Evolutionary conservation across 2,113 vertebrate genomes (phyloP), one percentile per base, ranked within the genome.

Genomic region (Pardalotus punctatus): DNA sequence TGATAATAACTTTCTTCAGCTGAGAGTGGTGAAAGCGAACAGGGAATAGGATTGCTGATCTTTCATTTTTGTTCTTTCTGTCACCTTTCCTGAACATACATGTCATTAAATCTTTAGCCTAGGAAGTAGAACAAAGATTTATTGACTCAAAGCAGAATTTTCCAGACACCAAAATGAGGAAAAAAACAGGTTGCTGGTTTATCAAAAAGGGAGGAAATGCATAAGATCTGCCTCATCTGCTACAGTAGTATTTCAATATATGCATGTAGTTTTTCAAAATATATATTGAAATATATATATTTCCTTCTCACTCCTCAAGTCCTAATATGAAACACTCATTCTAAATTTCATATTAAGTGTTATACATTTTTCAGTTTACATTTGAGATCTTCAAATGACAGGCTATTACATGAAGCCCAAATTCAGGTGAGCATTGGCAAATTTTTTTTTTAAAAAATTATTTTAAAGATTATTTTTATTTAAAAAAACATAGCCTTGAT

Each of bases 1-100:
- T 86, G 92, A 94, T 95, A 96, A 96, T 95, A 93, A 96, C 86
- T 89, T 96, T 72, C 86, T 90, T 90, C 88, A 90, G 76, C 77
- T 81, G 72, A 84, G 72, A 86, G 33, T 65, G 48, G 64, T 90
- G 80, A 96, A 95, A 94, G 71, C 1, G 21, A 93, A 81, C 69
- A 78, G 76, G 72, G 82, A 91, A 90, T 76, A 65, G 48, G 65
- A 84, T 45, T 92, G 72, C 94, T 95, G 92, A 96, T 79, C 72
- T 92, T 96, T 93, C 93, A 53, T 56, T 96, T 96, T 71, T 92
- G 36, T 84, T 93, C 72, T 62, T 93, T 47, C 53, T 88, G 65
- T 88, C 88, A 74, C 93, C 69, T 83, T 88, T 88, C 69, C 80
- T 81, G 76, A 90, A 79, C 64, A 45, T 48, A 61, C 27, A 88